phyloP scores from a whole-genome alignment of 2,797 vertebrate genomes.

The Iguana delicatissima region DNA sequence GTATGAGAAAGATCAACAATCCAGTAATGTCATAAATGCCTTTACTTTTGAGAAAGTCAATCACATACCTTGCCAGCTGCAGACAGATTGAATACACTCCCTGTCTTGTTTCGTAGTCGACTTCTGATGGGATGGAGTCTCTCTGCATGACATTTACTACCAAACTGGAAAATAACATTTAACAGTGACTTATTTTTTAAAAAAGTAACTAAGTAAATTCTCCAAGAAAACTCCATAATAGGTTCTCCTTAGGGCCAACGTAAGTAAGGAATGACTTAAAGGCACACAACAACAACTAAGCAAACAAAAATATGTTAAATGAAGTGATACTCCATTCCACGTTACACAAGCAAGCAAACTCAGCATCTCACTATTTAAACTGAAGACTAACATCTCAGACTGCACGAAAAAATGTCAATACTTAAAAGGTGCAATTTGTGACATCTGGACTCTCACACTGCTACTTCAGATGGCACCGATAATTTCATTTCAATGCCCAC shows the following conservation, averaged over 20 bases:
- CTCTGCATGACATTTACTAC: slow-evolving; percentile 99
- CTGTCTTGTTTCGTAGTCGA: slow-evolving; percentile 98
- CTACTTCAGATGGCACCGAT: neutral
- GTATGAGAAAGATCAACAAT: neutral
- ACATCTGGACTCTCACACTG: neutral
- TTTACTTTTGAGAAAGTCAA: slow-evolving; percentile 29
- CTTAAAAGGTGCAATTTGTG: neutral
- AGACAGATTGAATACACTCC: slow-evolving; percentile 99
- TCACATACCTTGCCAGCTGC: slow-evolving; percentile 92
- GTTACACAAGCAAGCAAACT: neutral
- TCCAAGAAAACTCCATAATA: too few species aligned
- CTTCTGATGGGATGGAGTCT: slow-evolving; percentile 98
- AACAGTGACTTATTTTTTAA: slow-evolving; percentile 34
- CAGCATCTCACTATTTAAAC: neutral
- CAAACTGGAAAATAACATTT: slow-evolving; percentile 83
- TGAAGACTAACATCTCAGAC: neutral
- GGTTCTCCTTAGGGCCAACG: too few species aligned
- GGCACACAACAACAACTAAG: neutral
- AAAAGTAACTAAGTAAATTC: neutral
- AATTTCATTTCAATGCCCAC: neutral
- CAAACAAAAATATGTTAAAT: neutral
- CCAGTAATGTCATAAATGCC: slow-evolving; percentile 17
- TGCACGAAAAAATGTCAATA: neutral
- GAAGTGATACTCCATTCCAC: neutral
- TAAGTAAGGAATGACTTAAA: too few species aligned